Evolutionary conservation across 2,888 invertebrate species (phyloP), one percentile per base, ranked within the genome.

Genomic region (Lydus trimaculatus): DNA sequence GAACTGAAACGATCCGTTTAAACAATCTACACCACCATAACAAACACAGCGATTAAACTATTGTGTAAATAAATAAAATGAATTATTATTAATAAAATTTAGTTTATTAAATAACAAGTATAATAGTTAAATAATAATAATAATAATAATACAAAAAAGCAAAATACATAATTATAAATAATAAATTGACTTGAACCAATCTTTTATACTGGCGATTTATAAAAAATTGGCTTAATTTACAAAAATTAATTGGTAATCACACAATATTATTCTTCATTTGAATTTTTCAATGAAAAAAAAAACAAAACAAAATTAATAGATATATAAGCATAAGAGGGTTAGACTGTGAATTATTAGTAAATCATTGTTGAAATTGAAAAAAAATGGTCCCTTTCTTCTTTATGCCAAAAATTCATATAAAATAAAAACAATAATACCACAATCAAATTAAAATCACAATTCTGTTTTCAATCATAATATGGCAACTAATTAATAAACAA

Each of bases 41-140:
- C 25, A 70, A 61, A 63, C 58, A 20, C n/a, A 7, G n/a, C 25
- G 43, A 67, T 15, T 31, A 67, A 15, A 31, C 23, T n/a, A 60
- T 58, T 17, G 23, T 23, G 2, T 58, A 23, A 31, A 20, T 59
- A 3, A 31, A 28, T n/a, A 13, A 56, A 6, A 28, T 13, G n/a
- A 66, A 48, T 20, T 4, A 13, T 13, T 72, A 76, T 81, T 84
- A 84, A 84, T 84, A 84, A 84, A 85, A 84, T 84, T 85, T 84
- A 84, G 83, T 85, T 84, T 81, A 84, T 84, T 85, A 82, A 84
- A 83, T 82, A 84, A 84, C 83, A 84, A 84, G 79, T 77, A 71
- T 78, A 77, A 80, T 80, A 81, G 80, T 83, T 84, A 82, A 82
- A 83, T 84, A 83, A 52, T 48, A 56, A 39, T 39, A 82, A 83